Evolutionary conservation across 2,797 vertebrate species (phyloP), one percentile per base, ranked within the genome.

Genomic region (Chlorospingus semifuscus): DNA sequence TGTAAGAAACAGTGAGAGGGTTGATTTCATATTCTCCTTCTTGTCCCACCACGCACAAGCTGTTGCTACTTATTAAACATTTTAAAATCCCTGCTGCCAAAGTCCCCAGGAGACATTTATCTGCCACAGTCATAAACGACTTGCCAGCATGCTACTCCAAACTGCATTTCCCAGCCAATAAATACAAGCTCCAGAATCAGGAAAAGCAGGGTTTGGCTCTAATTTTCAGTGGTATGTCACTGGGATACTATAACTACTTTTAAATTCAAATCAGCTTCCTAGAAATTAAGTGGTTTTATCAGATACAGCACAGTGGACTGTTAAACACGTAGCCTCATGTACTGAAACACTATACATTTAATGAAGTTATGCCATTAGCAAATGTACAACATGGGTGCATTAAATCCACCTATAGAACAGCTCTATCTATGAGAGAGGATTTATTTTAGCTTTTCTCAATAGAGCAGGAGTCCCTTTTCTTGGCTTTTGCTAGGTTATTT

Each of bases 291-390:
- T 77, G 83, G 12, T 84, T 96, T 94, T 91, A 93, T 94, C 94
- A 94, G 95, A 96, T 93, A 96, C 85, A 93, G 94, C 93, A 94
- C 94, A 94, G 89, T 91, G 89, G 94, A 96, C 95, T 89, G 95
- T 96, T 96, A 95, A 95, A 96, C 97, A 97, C 94, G 46, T 96
- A 96, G 96, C 93, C 90, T 96, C 83, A 66, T 96, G 86, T 97
- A 96, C 96, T 95, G 96, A 97, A 97, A 97, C 97, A 97, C 94
- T 97, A 96, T 90, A 96, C 95, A 96, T 97, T 97, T 97, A 97
- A 97, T 96, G 95, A 96, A 95, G 88, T 97, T 96, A 97, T 90
- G 96, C 93, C 90, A 96, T 96, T 97, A 96, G 96, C 96, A 97
- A 97, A 97, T 96, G 95, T 96, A 97, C 97, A 97, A 96, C 96